phyloP scores from a whole-genome alignment of 2,888 invertebrate species.

The Agrilus biguttatus region DNA sequence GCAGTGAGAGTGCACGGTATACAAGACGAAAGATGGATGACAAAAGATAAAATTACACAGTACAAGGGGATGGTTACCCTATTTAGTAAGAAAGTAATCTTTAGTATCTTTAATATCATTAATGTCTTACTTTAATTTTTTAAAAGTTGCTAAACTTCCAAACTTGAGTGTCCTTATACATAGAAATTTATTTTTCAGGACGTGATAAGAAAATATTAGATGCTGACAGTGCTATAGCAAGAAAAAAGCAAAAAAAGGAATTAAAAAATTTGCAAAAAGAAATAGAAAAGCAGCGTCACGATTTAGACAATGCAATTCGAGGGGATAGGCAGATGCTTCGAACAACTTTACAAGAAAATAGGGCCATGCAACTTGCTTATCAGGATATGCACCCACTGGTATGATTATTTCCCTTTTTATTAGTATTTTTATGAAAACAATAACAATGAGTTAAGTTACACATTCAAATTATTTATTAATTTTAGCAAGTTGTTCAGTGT shows the following conservation, averaged over 20 bases:
- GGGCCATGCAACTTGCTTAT: conserved; percentile 42
- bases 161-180: background rate
- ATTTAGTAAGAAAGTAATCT: conserved; percentile 35
- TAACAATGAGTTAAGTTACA: background rate
- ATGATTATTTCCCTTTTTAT: conserved; percentile 6
- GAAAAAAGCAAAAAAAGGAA: conserved; percentile 39
- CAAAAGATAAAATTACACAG: conserved; percentile 49
- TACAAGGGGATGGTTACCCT: conserved; percentile 50
- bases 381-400: conserved; percentile 29
- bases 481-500: conserved; percentile 43
- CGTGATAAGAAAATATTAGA: conserved; percentile 47
- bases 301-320: conserved; percentile 40
- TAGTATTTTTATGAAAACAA: no score
- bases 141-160: background rate
- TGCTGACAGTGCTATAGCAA: conserved; percentile 35
- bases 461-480: conserved; percentile 7
- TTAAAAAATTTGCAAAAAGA: conserved; percentile 41
- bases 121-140: background rate
- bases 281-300: conserved; percentile 38
- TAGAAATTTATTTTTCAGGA: conserved; percentile 25
- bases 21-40: conserved; percentile 49
- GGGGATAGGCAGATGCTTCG: conserved; percentile 46
- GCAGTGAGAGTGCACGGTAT: conserved; percentile 47
- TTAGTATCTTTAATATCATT: background rate
- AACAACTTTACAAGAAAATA: conserved; percentile 42